Conservation (phyloP, 2,797 vertebrate species). For the Liparis tanakae region DNA sequence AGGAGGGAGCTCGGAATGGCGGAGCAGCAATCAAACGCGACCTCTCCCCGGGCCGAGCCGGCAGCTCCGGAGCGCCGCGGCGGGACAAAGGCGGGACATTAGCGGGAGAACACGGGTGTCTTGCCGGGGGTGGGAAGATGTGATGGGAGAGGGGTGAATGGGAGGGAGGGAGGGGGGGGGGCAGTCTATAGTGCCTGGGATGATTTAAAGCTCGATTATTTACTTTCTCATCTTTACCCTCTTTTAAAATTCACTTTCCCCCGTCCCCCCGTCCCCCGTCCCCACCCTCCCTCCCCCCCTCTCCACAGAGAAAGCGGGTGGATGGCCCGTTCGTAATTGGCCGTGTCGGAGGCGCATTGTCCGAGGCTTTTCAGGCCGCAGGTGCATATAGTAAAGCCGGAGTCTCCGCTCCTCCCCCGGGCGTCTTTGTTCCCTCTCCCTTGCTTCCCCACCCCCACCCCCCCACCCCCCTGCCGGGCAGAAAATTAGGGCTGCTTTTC, state of each 20-base stretch:
- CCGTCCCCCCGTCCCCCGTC: constrained; percentile 47
- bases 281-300: constrained; percentile 28
- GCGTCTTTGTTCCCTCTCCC: constrained; percentile 83
- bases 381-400: constrained; percentile 87
- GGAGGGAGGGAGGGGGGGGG: constrained; percentile 7
- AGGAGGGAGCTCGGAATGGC: constrained; percentile 3
- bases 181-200: constrained; percentile 48
- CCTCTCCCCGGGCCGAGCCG: constrained; percentile 21
- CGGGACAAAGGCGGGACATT: constrained; percentile 31
- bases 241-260: constrained; percentile 79
- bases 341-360: constrained; percentile 86
- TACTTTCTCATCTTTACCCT: constrained; percentile 78
- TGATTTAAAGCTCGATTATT: constrained; percentile 80
- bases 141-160: constrained; percentile 11
- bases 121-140: constrained; percentile 21
- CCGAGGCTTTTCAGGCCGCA: constrained; percentile 85
- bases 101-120: constrained; percentile 19
- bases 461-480: constrained; percentile 80
- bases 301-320: constrained; percentile 74
- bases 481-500: constrained; percentile 86
- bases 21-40: constrained; percentile 6
- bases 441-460: constrained; percentile 68
- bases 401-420: constrained; percentile 81
- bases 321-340: constrained; percentile 83
- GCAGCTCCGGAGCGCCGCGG: constrained; percentile 3